A percentile compares a stretch with the other conserved stretches of the same genome.
phyloP scores from a whole-genome alignment of 2,888 invertebrate species.

The Meiosimyza platycephala region DNA sequence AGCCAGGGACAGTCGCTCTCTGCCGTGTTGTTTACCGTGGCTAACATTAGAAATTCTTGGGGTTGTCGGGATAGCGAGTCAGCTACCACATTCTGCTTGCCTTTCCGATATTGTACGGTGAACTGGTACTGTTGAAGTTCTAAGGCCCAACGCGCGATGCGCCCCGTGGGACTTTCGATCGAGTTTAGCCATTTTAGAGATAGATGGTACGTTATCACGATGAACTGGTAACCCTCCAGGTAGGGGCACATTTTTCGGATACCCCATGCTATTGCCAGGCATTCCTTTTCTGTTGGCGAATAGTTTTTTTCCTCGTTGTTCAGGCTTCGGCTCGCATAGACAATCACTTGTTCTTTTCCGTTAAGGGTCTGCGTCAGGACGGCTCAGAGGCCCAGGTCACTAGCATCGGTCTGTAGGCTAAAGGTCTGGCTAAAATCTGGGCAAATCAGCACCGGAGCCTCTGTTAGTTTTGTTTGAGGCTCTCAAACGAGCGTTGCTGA shows the following conservation, averaged over 20 bases:
- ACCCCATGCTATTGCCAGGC: constrained; percentile 24
- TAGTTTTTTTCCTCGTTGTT: constrained; percentile 20
- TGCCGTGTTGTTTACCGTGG: too few relatives aligned
- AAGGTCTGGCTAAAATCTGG: constrained; percentile 23
- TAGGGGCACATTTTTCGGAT: constrained; percentile 17
- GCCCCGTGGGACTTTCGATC: constrained; percentile 29
- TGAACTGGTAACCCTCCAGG: background rate
- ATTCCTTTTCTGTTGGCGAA: constrained; percentile 16
- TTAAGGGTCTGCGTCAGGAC: constrained; percentile 22
- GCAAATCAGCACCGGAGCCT: constrained; percentile 18
- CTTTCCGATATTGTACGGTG: constrained; percentile 24
- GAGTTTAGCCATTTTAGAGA: constrained; percentile 31
- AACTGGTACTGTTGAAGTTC: constrained; percentile 28
- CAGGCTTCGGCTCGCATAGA: constrained; percentile 20
- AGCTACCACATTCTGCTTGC: background rate
- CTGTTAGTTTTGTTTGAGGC: constrained; percentile 8
- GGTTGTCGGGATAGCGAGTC: too few relatives aligned
- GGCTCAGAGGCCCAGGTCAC: constrained; percentile 25
- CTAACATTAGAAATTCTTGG: too few relatives aligned
- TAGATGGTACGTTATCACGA: constrained; percentile 1
- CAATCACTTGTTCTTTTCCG: constrained; percentile 13
- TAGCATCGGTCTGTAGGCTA: constrained; percentile 31
- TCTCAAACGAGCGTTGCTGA: constrained; percentile 28
- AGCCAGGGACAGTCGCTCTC: too few relatives aligned
- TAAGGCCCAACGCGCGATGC: constrained; percentile 35